Percentiles rank a stretch among this genome's conserved stretches.
These are phyloP conservation scores for Xanthia togata DNA, from an alignment of 2,888 invertebrate genomes.

Conservation along the genomic window DNA sequence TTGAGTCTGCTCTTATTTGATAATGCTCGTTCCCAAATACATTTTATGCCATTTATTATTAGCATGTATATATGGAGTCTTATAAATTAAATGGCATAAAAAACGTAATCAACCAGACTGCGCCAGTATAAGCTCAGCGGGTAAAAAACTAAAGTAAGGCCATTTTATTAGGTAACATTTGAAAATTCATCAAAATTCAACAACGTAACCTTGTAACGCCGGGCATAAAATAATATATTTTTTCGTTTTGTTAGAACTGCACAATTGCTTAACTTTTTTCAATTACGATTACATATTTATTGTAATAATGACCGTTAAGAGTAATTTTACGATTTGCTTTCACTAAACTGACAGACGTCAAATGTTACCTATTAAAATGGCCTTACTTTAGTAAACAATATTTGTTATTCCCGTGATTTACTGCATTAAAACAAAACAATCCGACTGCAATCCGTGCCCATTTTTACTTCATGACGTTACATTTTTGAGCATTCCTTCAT, in stretches of 20 bases:
- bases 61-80: background rate
- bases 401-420: slow-evolving; percentile 13
- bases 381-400: background rate
- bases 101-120: background rate
- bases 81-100: background rate
- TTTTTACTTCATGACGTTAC: slow-evolving; percentile 35
- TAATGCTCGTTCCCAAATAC: background rate
- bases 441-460: slow-evolving; percentile 28
- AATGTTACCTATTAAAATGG: no score
- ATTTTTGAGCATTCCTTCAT: slow-evolving; percentile 65
- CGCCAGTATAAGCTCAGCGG: background rate
- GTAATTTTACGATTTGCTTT: no score
- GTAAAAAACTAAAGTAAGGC: background rate
- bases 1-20: background rate
- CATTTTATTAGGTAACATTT: no score
- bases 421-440: slow-evolving; percentile 21
- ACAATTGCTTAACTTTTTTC: no score
- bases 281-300: no score
- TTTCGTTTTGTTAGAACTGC: no score
- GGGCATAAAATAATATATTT: no score
- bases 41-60: background rate
- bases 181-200: no score
- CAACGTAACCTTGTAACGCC: no score
- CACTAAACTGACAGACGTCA: no score
- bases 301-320: no score